Conservation (phyloP, 2,113 vertebrate species). For the Neofelis nebulosa region DNA sequence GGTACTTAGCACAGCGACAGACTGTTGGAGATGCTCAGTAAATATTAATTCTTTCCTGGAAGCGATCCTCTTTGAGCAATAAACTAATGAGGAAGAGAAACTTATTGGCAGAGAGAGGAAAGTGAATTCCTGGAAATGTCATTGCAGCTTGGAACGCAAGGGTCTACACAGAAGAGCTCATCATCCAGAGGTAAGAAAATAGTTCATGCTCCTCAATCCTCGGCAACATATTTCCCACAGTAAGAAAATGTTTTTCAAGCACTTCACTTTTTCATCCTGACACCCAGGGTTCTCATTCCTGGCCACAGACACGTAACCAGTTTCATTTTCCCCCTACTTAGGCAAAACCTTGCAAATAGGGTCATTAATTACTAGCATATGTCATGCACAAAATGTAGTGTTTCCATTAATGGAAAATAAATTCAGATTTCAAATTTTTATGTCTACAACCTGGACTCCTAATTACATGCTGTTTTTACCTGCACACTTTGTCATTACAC, state of each 20-base stretch:
- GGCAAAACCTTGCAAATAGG: background rate
- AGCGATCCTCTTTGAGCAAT: background rate
- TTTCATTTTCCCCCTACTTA: background rate
- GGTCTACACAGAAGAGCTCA: background rate
- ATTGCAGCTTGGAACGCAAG: background rate
- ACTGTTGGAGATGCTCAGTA: background rate
- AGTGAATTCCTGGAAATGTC: slow-evolving; percentile 64
- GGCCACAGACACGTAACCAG: background rate
- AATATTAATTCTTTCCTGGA: slow-evolving; percentile 64
- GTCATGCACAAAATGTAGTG: background rate
- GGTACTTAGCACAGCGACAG: background rate
- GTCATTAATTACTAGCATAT: background rate
- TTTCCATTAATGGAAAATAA: slow-evolving; percentile 53
- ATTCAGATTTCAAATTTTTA: slow-evolving; percentile 36
- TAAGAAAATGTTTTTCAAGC: slow-evolving; percentile 8
- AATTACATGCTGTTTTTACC: background rate
- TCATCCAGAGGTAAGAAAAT: background rate
- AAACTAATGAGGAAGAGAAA: slow-evolving; percentile 53
- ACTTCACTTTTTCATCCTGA: background rate
- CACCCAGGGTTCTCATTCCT: background rate
- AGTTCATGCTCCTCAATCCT: background rate
- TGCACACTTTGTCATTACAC: background rate
- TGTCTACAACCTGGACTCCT: background rate
- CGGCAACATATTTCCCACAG: background rate
- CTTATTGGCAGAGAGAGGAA: slow-evolving; percentile 41